Base-by-base conservation (phyloP, 2,888 invertebrate species). In the Pecten maximus region DNA sequence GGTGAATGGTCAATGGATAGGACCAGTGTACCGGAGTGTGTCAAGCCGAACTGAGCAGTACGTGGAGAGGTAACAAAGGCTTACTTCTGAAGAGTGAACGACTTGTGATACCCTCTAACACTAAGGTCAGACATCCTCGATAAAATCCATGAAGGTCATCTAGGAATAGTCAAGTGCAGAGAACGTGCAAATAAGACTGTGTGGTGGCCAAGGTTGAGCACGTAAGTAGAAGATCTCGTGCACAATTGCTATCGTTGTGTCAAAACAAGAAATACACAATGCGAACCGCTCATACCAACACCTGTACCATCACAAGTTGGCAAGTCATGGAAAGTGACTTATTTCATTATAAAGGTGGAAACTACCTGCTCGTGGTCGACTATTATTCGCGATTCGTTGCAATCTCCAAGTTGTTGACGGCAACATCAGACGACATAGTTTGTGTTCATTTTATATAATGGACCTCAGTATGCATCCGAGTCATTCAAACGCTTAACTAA, bases 321-420 rank as follows among this genome's bases (percentile, higher is more conserved):
- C 86, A 91, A 40, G 87, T 39, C 23, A 74, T 90, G 10, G 89
- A 40, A 16, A 87, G 48, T 39, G 88, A 91, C 40, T 28, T 89
- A 15, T 89, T 89, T 35, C 28, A 39, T 10, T 91, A 16, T 40
- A 88, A 91, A 50, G 87, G 88, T 19, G 35, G 40, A 19, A 74
- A 8, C 0, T 91, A 90, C 40, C 89, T 90, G 2, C 48, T 89
- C 15, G 48, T 88, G 3, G 86, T 91, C 12, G 92, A 92, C 35
- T 92, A 89, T 39, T 90, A 39, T 50, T 91, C 89, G 1, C 50
- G 90, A 8, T 91, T 40, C 40, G 40, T 89, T 16, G 90, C 90
- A 60, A 39, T 91, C 12, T 89, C 89, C n/a, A 44, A 44, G 2
- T 87, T 91, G 35, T 23, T 10, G 0, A 23, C 40, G 1, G 87